Evolutionary conservation across 2,797 vertebrate genomes (phyloP).

Genomic region (Neomorphus geoffroyi): DNA sequence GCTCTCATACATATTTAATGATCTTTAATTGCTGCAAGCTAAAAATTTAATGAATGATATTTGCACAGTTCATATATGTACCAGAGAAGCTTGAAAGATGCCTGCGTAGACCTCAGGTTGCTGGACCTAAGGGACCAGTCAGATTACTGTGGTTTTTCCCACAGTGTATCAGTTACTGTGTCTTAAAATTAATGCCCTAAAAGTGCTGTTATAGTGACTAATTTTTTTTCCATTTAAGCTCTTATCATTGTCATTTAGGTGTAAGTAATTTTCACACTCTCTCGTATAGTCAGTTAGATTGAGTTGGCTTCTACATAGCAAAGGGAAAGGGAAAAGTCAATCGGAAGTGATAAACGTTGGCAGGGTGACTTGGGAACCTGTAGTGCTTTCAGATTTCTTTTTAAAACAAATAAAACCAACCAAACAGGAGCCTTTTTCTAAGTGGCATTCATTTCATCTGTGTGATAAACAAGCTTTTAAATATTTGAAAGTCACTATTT

Average conservation of each 20-base stretch:
- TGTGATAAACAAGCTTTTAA: neutral
- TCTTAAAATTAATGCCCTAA: neutral
- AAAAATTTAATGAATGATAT: conserved; percentile 38
- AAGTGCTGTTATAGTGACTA: neutral
- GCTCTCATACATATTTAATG: conserved; percentile 48
- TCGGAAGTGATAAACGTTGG: conserved; percentile 5
- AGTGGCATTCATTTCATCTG: neutral
- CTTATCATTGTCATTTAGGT: neutral
- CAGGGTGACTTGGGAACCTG: neutral
- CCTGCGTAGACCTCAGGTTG: neutral
- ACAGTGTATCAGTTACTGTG: neutral
- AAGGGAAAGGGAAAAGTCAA: neutral
- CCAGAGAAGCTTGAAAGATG: neutral
- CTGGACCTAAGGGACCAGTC: neutral
- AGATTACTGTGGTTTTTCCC: neutral
- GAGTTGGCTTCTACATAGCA: neutral
- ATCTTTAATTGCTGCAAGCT: conserved; percentile 30
- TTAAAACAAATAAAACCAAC: neutral
- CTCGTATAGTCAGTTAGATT: neutral
- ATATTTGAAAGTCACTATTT: neutral
- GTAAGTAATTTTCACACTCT: neutral
- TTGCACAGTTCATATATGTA: neutral
- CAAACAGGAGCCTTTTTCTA: neutral
- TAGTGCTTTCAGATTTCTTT: neutral
- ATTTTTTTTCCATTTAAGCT: neutral